phyloP scores from a whole-genome alignment of 2,797 vertebrate genomes.

The Myoxocephalus aenaeus region DNA sequence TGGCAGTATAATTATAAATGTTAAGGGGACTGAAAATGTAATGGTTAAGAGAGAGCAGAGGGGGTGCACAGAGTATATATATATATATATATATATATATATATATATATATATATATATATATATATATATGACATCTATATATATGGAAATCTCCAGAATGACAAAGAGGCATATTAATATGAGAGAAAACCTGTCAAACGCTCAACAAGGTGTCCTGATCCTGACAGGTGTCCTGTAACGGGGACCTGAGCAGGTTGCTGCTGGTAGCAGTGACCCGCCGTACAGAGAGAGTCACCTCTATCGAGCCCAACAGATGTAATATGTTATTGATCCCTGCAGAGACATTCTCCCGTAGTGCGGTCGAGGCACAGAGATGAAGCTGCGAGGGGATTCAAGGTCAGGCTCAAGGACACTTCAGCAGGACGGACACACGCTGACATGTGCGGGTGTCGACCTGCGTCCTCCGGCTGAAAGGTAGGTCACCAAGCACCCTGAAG shows the following conservation, averaged over 20 bases:
- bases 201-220: not conserved
- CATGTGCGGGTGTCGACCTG: slow-evolving; percentile 32
- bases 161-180: not conserved
- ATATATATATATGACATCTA: not conserved
- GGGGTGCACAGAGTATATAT: not conserved
- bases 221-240: not conserved
- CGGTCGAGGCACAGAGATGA: slow-evolving; percentile 52
- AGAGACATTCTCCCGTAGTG: slow-evolving; percentile 47
- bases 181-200: not conserved
- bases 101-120: too few relatives aligned
- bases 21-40: not conserved
- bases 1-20: not conserved
- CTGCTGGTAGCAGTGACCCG: not conserved
- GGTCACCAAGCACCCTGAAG: slow-evolving; percentile 7
- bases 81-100: not conserved
- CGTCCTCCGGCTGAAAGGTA: slow-evolving; percentile 38
- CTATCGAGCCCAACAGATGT: slow-evolving; percentile 53
- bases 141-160: too few relatives aligned
- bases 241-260: slow-evolving; percentile 9
- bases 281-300: slow-evolving; percentile 38
- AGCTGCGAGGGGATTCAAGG: slow-evolving; percentile 48
- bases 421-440: slow-evolving; percentile 49
- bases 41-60: not conserved
- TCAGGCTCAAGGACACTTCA: slow-evolving; percentile 56
- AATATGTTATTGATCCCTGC: slow-evolving; percentile 69